Evolutionary conservation across 1,140 invertebrate species (phyloP).

Genomic region (Forficula auricularia): DNA sequence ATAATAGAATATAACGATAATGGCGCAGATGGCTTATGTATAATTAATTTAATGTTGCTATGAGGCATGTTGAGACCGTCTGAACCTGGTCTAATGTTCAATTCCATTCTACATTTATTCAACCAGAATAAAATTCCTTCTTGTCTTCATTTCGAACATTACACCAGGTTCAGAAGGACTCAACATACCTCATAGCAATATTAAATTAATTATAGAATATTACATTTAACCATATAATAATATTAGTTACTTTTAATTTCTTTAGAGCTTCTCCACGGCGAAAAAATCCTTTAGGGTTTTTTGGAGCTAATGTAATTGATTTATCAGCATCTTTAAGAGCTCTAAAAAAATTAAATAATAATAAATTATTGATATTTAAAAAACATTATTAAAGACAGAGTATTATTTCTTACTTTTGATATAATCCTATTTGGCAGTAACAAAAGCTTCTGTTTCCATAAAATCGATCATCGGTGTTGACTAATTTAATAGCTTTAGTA

Average conservation of each 20-base stretch:
- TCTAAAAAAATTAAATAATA: slow-evolving; percentile 19
- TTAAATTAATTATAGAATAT: too few relatives aligned
- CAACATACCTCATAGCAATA: too few relatives aligned
- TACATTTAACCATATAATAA: too few relatives aligned
- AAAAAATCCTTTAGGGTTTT: slow-evolving; percentile 35
- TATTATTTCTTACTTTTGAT: slow-evolving; percentile 5
- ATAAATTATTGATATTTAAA: slow-evolving; percentile 3
- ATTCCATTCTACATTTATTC: too few relatives aligned
- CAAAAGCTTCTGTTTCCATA: slow-evolving; percentile 12
- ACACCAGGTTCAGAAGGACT: too few relatives aligned
- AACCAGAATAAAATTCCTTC: too few relatives aligned
- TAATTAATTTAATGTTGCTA: too few relatives aligned
- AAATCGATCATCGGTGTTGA: slow-evolving; percentile 9
- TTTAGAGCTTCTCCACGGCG: slow-evolving; percentile 32
- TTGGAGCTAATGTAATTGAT: slow-evolving; percentile 28
- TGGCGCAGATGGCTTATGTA: too few relatives aligned
- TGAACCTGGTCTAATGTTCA: too few relatives aligned
- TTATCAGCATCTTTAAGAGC: slow-evolving; percentile 34
- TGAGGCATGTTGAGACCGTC: too few relatives aligned
- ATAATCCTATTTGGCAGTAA: slow-evolving; percentile 10
- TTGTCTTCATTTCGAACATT: too few relatives aligned
- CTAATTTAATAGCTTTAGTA: slow-evolving; percentile 10
- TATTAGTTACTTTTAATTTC: slow-evolving; percentile 31
- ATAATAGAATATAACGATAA: too few relatives aligned
- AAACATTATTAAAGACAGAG: not conserved